phyloP scores from a whole-genome alignment of 2,113 vertebrate species.

The Cardinalis cardinalis region DNA sequence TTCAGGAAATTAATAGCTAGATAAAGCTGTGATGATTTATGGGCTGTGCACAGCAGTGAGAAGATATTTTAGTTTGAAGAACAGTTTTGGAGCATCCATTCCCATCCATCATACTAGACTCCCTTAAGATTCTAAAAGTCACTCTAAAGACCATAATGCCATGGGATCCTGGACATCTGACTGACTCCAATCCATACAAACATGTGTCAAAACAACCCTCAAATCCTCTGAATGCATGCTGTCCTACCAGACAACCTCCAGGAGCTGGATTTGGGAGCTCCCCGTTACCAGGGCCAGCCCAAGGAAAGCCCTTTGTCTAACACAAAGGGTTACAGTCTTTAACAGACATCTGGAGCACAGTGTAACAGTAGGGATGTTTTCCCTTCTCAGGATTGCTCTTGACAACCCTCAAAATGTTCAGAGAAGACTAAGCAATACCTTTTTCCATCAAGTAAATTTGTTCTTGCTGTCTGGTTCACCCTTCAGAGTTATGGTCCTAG shows the following conservation, averaged over 20 bases:
- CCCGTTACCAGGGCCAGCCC: neutral
- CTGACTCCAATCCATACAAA: neutral
- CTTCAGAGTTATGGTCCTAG: neutral
- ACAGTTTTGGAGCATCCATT: neutral
- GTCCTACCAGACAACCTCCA: neutral
- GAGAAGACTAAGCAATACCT: rapidly evolving
- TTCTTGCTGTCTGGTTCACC: neutral
- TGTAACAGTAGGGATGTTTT: neutral
- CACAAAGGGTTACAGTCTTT: neutral
- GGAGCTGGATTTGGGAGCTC: neutral
- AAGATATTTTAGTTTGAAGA: neutral
- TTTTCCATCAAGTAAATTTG: neutral
- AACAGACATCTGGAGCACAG: neutral
- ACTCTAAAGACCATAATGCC: neutral
- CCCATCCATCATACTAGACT: neutral
- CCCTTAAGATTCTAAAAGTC: neutral
- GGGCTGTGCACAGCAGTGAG: neutral
- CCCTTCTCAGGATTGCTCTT: neutral
- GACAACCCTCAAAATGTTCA: neutral
- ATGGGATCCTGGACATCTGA: neutral
- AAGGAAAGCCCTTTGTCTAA: neutral
- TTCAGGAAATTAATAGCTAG: neutral
- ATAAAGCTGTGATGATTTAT: neutral
- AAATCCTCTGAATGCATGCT: neutral
- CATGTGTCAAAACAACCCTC: neutral